These are phyloP conservation scores for Paracentrotus lividus DNA, from an alignment of 53 echinoderm and acorn worm species.

Conservation along the genomic window DNA sequence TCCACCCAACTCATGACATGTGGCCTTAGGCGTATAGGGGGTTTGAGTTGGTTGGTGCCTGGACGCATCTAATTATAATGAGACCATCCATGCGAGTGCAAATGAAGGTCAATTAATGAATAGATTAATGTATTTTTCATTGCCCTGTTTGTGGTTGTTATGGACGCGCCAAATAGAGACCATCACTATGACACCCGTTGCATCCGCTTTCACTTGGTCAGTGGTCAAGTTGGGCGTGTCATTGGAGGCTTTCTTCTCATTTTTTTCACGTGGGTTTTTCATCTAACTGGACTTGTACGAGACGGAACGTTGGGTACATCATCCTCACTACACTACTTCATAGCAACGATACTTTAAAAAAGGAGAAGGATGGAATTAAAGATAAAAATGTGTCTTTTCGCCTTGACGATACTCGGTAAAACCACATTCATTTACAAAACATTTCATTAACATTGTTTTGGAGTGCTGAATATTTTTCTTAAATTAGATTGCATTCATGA, in stretches of 20 bases:
- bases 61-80: too few species aligned
- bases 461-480: too few species aligned
- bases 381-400: neutral
- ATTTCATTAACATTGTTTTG: too few species aligned
- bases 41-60: too few species aligned
- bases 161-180: neutral
- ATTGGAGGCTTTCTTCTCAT: neutral
- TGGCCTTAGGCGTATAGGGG: too few species aligned
- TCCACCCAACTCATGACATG: too few species aligned
- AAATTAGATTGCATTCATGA: too few species aligned
- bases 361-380: neutral
- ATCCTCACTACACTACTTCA: neutral
- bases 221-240: neutral
- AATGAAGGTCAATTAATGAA: neutral
- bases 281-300: neutral
- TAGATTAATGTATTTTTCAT: neutral
- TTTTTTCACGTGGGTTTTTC: neutral
- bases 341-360: neutral
- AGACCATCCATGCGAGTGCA: neutral
- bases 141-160: neutral
- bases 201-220: neutral
- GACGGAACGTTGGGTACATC: neutral
- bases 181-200: neutral
- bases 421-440: neutral
- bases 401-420: neutral